Base-by-base conservation (phyloP, 2,797 vertebrate species). In the Mus minutoides region DNA sequence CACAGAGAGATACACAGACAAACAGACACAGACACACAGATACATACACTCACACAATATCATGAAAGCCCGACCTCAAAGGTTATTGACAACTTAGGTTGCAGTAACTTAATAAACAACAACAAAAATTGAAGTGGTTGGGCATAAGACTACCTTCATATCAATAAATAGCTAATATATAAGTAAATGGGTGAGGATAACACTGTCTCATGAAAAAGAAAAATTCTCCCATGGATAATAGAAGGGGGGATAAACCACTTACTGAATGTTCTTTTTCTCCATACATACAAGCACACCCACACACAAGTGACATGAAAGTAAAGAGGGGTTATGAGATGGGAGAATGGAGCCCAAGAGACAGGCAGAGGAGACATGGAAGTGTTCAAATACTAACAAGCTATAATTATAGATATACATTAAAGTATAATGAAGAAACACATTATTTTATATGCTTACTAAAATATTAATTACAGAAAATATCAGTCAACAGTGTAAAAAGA, bases 391-490 rank as follows among this genome's bases (percentile, higher is more conserved):
- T 40, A 49, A 19, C 31, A 78, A 62, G 6, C 10, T 52, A 26
- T 19, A 52, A 29, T 43, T 29, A 46, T 29, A 29, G 9, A 29
- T 5, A 29, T 49, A 52, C 10, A 37, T 52, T 14, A 52, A 64
- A 78, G 64, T 77, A 24, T 37, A 49, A 64, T 64, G 6, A 78
- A 52, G 14, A n/a, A 52, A 52, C 49, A 8, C 31, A 90, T 49
- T 90, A 52, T 64, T 78, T 64, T 52, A 34, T 37, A 26, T 90
- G 88, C 19, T 29, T 64, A 37, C 31, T 64, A 64, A 64, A 64
- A 64, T 90, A n/a, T 37, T 90, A 90, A 56, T 93, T 96, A 67
- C 43, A 86, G n/a, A 69, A 76, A 90, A 71, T 78, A 90, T 17
- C 19, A 94, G 14, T 94, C 26, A 85, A 94, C 52, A 88, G 73